Evolutionary conservation across 1,140 invertebrate genomes (phyloP).

Genomic region (Papilio aristodemus): DNA sequence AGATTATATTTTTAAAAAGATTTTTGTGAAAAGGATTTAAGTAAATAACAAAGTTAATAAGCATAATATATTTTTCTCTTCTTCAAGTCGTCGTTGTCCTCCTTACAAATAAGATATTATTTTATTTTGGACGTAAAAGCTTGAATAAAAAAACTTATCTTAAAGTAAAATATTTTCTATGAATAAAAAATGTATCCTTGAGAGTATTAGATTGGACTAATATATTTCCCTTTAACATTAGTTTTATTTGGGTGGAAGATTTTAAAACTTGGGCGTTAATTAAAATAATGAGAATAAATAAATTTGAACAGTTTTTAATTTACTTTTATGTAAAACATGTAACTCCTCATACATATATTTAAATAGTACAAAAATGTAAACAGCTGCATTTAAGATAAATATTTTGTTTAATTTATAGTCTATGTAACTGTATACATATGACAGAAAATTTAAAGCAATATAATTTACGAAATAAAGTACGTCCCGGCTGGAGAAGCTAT

Average conservation of each 20-base stretch:
- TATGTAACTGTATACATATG: conserved; percentile 18
- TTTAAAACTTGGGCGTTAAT: no score
- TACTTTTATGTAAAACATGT: neutral
- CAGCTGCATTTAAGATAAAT: conserved; percentile 9
- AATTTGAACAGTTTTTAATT: no score
- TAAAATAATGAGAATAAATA: no score
- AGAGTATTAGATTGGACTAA: no score
- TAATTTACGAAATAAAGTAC: conserved; percentile 12
- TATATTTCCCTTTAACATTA: no score
- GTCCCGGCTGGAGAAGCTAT: conserved; percentile 14
- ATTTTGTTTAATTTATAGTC: conserved; percentile 13
- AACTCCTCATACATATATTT: neutral
- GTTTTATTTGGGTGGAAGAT: no score
- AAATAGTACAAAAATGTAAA: neutral
- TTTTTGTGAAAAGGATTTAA: conserved; percentile 12
- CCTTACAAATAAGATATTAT: neutral
- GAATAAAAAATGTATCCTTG: neutral
- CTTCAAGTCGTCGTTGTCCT: neutral
- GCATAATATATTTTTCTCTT: neutral
- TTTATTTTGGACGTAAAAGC: neutral
- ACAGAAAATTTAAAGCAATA: conserved; percentile 11
- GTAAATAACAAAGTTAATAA: conserved; percentile 3
- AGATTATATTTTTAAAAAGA: conserved; percentile 11
- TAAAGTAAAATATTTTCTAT: neutral
- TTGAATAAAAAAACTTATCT: neutral